Conservation (phyloP, 1,140 invertebrate genomes). For the Brachionus calyciflorus region DNA sequence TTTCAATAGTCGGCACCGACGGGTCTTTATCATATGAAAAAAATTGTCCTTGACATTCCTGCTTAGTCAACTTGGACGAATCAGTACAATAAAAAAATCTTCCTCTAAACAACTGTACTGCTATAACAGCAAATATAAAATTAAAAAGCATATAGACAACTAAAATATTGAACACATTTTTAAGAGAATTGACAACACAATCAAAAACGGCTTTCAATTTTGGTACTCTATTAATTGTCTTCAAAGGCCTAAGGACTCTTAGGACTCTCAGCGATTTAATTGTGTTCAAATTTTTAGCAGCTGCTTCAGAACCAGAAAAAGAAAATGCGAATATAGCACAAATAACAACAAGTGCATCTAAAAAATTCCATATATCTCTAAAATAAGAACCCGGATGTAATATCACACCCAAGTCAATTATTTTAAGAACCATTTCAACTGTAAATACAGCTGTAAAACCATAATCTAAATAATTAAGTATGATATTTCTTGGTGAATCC, state of each 20-base stretch:
- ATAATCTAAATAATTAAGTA: slow-evolving; percentile 97
- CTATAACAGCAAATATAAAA: slow-evolving; percentile 99
- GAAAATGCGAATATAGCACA: slow-evolving; percentile 94
- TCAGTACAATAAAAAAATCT: slow-evolving; percentile 99
- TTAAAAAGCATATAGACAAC: slow-evolving; percentile 99
- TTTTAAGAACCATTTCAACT: slow-evolving; percentile 94
- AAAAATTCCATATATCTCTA: slow-evolving; percentile 72
- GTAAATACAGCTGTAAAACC: slow-evolving; percentile 99
- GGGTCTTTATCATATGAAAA: slow-evolving; percentile 80
- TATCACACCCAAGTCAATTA: slow-evolving; percentile 91
- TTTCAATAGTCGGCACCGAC: slow-evolving; percentile 75
- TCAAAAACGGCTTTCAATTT: slow-evolving; percentile 95
- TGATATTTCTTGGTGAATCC: slow-evolving; percentile 74
- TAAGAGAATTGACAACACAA: slow-evolving; percentile 99
- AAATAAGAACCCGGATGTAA: slow-evolving; percentile 87
- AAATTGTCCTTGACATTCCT: slow-evolving; percentile 93
- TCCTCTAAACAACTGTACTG: slow-evolving; percentile 99
- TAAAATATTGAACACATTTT: slow-evolving; percentile 99
- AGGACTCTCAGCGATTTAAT: slow-evolving; percentile 98
- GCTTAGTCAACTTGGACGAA: slow-evolving; percentile 86
- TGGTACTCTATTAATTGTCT: slow-evolving; percentile 99
- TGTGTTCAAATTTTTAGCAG: slow-evolving; percentile 85
- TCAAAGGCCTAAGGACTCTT: slow-evolving; percentile 93
- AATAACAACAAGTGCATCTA: slow-evolving; percentile 96
- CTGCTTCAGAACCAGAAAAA: slow-evolving; percentile 68